These are phyloP conservation scores for Pseudobourletiella spinata DNA, from an alignment of 1,140 invertebrate species.

Conservation along the genomic window DNA sequence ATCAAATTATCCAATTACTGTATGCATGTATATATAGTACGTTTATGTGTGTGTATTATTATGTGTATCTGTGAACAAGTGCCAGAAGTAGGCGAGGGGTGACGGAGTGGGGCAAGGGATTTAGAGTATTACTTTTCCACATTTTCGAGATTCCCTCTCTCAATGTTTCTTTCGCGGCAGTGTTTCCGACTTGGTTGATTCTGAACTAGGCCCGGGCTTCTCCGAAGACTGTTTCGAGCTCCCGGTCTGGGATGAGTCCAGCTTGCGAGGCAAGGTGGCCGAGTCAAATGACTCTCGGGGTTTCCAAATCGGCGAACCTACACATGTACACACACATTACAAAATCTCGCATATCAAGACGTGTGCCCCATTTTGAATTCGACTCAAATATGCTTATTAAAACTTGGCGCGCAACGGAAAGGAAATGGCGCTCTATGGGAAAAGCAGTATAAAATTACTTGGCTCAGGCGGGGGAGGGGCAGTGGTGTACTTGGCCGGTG, in stretches of 20 bases:
- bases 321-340: slow-evolving; percentile 45
- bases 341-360: slow-evolving; percentile 19
- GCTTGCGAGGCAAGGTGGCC: slow-evolving; percentile 30
- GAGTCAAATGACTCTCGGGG: slow-evolving; percentile 53
- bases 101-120: too few relatives aligned
- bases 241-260: slow-evolving; percentile 15
- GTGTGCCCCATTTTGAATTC: slow-evolving; percentile 10
- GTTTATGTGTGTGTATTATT: too few relatives aligned
- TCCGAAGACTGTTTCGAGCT: background rate
- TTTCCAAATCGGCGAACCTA: slow-evolving; percentile 83
- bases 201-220: background rate
- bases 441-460: slow-evolving; percentile 63
- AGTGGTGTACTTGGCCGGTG: slow-evolving; percentile 79
- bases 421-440: too few relatives aligned
- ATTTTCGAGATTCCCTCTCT: too few relatives aligned
- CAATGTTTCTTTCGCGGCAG: background rate
- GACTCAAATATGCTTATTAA: too few relatives aligned
- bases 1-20: too few relatives aligned
- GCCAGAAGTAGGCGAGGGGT: too few relatives aligned
- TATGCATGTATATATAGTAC: too few relatives aligned
- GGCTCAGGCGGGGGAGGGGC: slow-evolving; percentile 66
- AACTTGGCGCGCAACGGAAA: too few relatives aligned
- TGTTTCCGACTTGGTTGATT: background rate
- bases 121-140: too few relatives aligned
- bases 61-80: too few relatives aligned